A percentile compares a stretch with the other conserved stretches of the same genome.
Conservation (phyloP, 2,113 vertebrate genomes). For the Macrotis lagotis region DNA sequence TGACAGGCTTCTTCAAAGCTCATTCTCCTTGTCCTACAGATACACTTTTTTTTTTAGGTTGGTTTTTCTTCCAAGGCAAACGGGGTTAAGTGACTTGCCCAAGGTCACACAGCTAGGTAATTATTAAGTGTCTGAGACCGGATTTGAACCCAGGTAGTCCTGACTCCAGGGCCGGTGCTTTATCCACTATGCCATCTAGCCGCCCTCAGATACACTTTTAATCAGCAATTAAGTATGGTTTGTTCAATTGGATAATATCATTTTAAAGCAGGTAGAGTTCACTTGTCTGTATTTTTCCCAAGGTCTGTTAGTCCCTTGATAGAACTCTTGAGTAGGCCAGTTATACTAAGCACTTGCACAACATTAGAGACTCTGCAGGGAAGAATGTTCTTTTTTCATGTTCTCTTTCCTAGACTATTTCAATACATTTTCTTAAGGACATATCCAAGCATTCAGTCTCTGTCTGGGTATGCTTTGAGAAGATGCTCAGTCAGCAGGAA, state of each 20-base stretch:
- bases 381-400: background rate
- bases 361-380: background rate
- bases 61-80: too few species aligned
- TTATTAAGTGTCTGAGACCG: too few species aligned
- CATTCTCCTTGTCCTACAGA: background rate
- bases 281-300: background rate
- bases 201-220: background rate
- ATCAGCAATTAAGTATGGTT: background rate
- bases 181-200: too few species aligned
- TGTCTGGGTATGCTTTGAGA: background rate
- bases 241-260: background rate
- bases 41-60: too few species aligned
- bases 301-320: background rate
- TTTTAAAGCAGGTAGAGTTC: background rate
- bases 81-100: too few species aligned
- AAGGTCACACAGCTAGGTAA: too few species aligned
- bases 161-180: too few species aligned
- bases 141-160: too few species aligned
- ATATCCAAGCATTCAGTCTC: background rate
- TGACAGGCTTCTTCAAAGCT: background rate
- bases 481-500: background rate
- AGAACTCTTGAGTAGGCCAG: background rate
- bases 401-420: background rate
- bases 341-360: background rate
- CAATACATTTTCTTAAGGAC: background rate